These are phyloP conservation scores for Cantharis rustica DNA, from an alignment of 2,888 invertebrate genomes.

Conservation along the genomic window DNA sequence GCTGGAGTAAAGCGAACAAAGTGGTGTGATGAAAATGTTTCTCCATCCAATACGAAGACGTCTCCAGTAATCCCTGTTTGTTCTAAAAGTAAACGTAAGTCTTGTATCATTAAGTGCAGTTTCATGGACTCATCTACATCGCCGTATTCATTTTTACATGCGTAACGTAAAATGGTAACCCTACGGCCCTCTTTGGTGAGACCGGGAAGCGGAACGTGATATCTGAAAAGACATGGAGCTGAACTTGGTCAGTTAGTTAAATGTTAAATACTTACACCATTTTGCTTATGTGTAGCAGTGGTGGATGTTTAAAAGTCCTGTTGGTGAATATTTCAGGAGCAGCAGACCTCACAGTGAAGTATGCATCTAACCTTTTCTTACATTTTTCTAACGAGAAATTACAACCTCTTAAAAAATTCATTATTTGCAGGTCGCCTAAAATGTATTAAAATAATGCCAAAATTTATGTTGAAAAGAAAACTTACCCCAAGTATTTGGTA, in stretches of 20 bases:
- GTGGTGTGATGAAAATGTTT: slow-evolving; percentile 77
- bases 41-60: slow-evolving; percentile 79
- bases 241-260: no score
- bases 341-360: slow-evolving; percentile 82
- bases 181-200: slow-evolving; percentile 80
- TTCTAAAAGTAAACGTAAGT: slow-evolving; percentile 77
- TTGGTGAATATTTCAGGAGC: slow-evolving; percentile 82
- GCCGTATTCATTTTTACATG: slow-evolving; percentile 71
- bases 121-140: slow-evolving; percentile 80
- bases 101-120: slow-evolving; percentile 82
- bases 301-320: slow-evolving; percentile 73
- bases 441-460: no score
- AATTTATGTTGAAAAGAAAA: no score
- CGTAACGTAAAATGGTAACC: slow-evolving; percentile 74
- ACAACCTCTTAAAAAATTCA: slow-evolving; percentile 83
- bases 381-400: slow-evolving; percentile 86
- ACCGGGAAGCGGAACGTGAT: slow-evolving; percentile 80
- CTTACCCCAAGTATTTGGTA: slow-evolving; percentile 69
- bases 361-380: slow-evolving; percentile 85
- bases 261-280: slow-evolving; percentile 73
- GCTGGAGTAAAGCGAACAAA: slow-evolving; percentile 67
- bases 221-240: slow-evolving; percentile 57
- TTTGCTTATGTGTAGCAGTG: slow-evolving; percentile 70
- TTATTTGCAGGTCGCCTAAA: slow-evolving; percentile 75
- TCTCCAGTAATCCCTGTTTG: slow-evolving; percentile 83